Evolutionary conservation across 2,888 invertebrate species (phyloP).

Genomic region (Caenorhabditis sp.): DNA sequence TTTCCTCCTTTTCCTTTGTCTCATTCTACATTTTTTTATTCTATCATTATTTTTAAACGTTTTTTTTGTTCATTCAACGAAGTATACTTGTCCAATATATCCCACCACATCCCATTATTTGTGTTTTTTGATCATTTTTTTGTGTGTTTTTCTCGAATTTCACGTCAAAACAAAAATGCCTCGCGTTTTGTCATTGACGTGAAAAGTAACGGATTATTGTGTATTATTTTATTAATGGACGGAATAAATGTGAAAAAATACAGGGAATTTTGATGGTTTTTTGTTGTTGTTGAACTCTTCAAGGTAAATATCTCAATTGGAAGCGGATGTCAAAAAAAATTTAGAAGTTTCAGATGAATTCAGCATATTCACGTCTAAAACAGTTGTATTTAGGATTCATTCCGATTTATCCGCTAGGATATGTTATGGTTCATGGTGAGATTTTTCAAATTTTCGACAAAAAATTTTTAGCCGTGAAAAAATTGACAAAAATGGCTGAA

Average conservation of each 20-base stretch:
- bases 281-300: background rate
- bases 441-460: background rate
- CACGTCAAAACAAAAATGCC: background rate
- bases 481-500: too few relatives aligned
- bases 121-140: background rate
- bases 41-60: slow-evolving; percentile 3
- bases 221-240: slow-evolving; percentile 32
- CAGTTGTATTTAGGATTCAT: slow-evolving; percentile 48
- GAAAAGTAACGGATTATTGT: slow-evolving; percentile 11
- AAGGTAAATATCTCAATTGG: background rate
- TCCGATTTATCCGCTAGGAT: slow-evolving; percentile 51
- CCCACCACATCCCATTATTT: background rate
- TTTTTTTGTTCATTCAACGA: slow-evolving; percentile 5
- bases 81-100: slow-evolving; percentile 1
- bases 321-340: background rate
- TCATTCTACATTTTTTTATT: background rate
- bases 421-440: slow-evolving; percentile 49
- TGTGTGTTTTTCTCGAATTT: background rate
- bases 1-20: background rate
- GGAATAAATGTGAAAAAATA: slow-evolving; percentile 35
- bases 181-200: background rate
- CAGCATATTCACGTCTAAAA: slow-evolving; percentile 22
- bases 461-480: too few relatives aligned
- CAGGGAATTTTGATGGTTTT: background rate
- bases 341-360: slow-evolving; percentile 12